Percentiles rank a stretch among this genome's conserved stretches.
These are phyloP conservation scores for Pyrgilauda ruficollis DNA, from an alignment of 2,113 vertebrate genomes.

Conservation along the genomic window DNA sequence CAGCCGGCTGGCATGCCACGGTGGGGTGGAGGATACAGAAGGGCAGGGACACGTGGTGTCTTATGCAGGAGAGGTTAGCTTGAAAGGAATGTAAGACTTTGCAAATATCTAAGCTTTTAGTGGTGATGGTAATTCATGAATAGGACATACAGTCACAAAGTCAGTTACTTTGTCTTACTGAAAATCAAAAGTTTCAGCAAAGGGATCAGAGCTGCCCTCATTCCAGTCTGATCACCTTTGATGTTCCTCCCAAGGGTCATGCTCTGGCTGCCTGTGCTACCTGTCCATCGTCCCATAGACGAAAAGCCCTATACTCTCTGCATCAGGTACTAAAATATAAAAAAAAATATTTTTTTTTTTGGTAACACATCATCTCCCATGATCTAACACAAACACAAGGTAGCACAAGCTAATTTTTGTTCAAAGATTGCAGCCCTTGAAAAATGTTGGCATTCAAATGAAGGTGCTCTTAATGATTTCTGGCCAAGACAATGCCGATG, in stretches of 20 bases:
- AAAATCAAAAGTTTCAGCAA: neutral
- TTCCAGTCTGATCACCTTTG: neutral
- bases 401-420: neutral
- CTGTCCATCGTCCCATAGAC: neutral
- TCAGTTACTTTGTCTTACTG: neutral
- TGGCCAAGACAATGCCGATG: neutral
- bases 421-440: neutral
- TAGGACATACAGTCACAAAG: neutral
- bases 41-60: neutral
- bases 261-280: neutral
- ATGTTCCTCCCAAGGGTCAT: neutral
- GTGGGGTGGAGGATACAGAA: neutral
- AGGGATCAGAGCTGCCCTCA: neutral
- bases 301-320: neutral
- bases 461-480: neutral
- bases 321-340: neutral
- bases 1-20: neutral
- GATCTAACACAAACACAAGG: neutral
- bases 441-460: neutral
- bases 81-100: neutral
- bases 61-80: neutral
- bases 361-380: neutral
- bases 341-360: neutral
- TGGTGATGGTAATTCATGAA: neutral
- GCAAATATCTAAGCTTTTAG: neutral